phyloP scores from a whole-genome alignment of 1,140 invertebrate genomes.

The Oryzaephilus surinamensis region DNA sequence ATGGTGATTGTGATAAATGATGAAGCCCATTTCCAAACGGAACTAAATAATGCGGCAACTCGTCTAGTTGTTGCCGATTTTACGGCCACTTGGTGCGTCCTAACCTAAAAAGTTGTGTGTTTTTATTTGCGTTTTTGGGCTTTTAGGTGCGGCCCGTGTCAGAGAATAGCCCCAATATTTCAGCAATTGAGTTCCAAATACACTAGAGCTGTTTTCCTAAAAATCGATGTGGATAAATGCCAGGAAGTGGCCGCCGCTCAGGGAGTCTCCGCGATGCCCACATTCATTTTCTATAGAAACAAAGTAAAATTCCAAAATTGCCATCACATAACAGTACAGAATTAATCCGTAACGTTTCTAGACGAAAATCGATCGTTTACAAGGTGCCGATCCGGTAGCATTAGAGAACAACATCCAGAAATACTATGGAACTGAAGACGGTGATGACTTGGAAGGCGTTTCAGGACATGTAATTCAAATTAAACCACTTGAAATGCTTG shows the following conservation, averaged over 20 bases:
- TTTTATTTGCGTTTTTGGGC: slow-evolving; percentile 1
- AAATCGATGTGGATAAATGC: slow-evolving; percentile 89
- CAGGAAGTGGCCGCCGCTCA: slow-evolving; percentile 73
- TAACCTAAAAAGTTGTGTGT: slow-evolving; percentile 11
- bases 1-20: slow-evolving; percentile 48
- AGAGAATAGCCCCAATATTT: slow-evolving; percentile 83
- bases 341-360: slow-evolving; percentile 30
- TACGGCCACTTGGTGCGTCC: slow-evolving; percentile 73
- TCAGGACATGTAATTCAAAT: slow-evolving; percentile 77
- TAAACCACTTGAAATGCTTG: slow-evolving; percentile 2
- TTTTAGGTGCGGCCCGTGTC: slow-evolving; percentile 87
- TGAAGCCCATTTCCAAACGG: slow-evolving; percentile 72
- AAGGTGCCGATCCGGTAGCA: slow-evolving; percentile 70
- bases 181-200: slow-evolving; percentile 77
- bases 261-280: slow-evolving; percentile 92
- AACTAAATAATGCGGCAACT: slow-evolving; percentile 66
- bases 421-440: slow-evolving; percentile 63
- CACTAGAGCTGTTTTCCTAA: slow-evolving; percentile 81
- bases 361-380: slow-evolving; percentile 67
- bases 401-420: slow-evolving; percentile 86
- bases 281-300: slow-evolving; percentile 93
- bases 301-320: slow-evolving; percentile 39
- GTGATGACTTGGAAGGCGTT: slow-evolving; percentile 48
- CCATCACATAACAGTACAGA: too few relatives aligned
- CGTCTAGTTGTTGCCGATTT: slow-evolving; percentile 94